Conservation (phyloP, 2,888 invertebrate species). For the Ornithoptera priamus region DNA sequence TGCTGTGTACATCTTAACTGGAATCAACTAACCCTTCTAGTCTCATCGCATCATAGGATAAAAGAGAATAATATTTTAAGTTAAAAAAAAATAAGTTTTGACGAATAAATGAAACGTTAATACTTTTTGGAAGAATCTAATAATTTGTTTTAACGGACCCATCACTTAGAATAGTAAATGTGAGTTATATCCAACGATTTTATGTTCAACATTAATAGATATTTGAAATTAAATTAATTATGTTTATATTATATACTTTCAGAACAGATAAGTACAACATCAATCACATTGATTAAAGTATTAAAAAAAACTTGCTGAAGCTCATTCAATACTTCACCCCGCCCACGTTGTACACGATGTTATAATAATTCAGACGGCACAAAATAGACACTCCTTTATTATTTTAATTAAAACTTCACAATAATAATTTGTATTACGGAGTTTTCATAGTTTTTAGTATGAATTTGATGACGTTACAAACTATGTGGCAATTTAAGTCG, state of each 20-base stretch:
- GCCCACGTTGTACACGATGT: conserved; percentile 5
- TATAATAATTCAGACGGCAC: neutral
- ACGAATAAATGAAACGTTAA: too few relatives aligned
- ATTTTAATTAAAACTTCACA: conserved; percentile 2
- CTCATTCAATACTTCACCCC: conserved; percentile 8
- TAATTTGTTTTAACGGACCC: neutral
- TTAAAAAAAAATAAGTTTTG: too few relatives aligned
- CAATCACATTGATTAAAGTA: conserved; percentile 10
- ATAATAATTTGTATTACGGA: neutral
- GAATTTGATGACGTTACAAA: neutral
- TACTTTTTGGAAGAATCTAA: too few relatives aligned
- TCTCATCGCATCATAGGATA: too few relatives aligned
- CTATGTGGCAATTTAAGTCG: too few relatives aligned
- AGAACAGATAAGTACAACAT: neutral
- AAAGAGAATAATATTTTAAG: too few relatives aligned
- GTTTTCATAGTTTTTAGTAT: neutral
- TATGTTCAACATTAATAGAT: neutral
- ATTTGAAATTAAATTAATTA: conserved; percentile 1
- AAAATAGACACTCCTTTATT: neutral
- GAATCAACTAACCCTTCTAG: too few relatives aligned
- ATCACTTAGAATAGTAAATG: neutral
- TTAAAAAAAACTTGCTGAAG: conserved; percentile 14
- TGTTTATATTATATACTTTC: neutral
- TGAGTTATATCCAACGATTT: neutral
- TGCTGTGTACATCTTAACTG: too few relatives aligned